These are phyloP conservation scores for Psilopogon haemacephalus DNA, from an alignment of 2,113 vertebrate species.

Conservation along the genomic window DNA sequence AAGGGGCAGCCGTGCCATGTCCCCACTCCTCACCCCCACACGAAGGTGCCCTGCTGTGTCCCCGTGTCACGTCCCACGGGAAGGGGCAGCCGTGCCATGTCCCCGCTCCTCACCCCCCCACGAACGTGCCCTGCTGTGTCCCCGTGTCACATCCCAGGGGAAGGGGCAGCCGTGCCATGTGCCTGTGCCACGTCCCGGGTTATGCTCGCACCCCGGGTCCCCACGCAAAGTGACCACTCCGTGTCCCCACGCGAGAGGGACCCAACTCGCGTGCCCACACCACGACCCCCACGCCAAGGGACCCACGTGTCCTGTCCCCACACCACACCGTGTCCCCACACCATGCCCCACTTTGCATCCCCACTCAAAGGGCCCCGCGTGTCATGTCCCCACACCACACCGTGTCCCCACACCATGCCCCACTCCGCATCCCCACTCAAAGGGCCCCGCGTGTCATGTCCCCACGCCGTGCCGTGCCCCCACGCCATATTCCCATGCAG, in stretches of 20 bases:
- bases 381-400: background rate
- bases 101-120: background rate
- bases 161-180: too few relatives aligned
- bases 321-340: too few relatives aligned
- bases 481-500: background rate
- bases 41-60: background rate
- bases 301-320: background rate
- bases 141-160: background rate
- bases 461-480: background rate
- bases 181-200: background rate
- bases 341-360: background rate
- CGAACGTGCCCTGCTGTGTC: background rate
- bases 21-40: background rate
- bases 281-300: background rate
- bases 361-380: background rate
- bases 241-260: background rate
- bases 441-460: background rate
- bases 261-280: background rate
- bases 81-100: background rate
- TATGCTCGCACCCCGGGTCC: background rate
- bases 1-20: background rate
- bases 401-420: background rate
- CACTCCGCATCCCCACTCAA: rapidly evolving
- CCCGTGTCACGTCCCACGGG: background rate
- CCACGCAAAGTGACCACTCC: background rate